Conservation (phyloP, 1,140 invertebrate species). For the Grapholita molesta region DNA sequence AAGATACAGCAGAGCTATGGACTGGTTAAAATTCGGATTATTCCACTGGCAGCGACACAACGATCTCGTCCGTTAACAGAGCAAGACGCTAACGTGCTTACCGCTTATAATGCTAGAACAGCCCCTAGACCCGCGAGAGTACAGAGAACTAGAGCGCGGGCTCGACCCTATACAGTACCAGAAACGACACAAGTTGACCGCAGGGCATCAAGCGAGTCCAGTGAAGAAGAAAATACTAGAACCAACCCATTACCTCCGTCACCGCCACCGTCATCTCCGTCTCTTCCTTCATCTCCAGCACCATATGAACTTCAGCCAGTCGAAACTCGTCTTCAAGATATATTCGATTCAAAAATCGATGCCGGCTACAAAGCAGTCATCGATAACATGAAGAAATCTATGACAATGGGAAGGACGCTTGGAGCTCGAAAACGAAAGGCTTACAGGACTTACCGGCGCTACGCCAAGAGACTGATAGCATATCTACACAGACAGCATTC, state of each 20-base stretch:
- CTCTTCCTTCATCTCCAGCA: slow-evolving; percentile 58
- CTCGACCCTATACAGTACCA: slow-evolving; percentile 54
- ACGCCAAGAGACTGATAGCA: slow-evolving; percentile 71
- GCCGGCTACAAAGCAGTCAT: slow-evolving; percentile 74
- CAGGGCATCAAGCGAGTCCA: slow-evolving; percentile 61
- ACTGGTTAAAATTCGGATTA: slow-evolving; percentile 75
- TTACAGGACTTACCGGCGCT: slow-evolving; percentile 72
- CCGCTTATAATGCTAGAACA: slow-evolving; percentile 74
- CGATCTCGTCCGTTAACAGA: slow-evolving; percentile 69
- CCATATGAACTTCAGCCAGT: slow-evolving; percentile 66
- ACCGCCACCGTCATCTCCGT: slow-evolving; percentile 64
- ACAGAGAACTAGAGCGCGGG: slow-evolving; percentile 52
- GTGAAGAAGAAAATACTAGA: slow-evolving; percentile 66
- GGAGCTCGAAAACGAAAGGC: slow-evolving; percentile 71
- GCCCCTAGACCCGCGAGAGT: slow-evolving; percentile 60
- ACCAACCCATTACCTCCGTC: slow-evolving; percentile 54
- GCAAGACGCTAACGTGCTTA: slow-evolving; percentile 76
- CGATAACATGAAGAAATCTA: slow-evolving; percentile 77
- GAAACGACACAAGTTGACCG: slow-evolving; percentile 44
- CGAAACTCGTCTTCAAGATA: slow-evolving; percentile 60
- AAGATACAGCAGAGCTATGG: slow-evolving; percentile 75
- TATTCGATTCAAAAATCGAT: slow-evolving; percentile 69
- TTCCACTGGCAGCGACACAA: slow-evolving; percentile 71
- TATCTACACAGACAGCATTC: slow-evolving; percentile 75
- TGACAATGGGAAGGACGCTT: slow-evolving; percentile 72